Evolutionary conservation across 2,113 vertebrate species (phyloP).

Genomic region (Siniperca chuatsi): DNA sequence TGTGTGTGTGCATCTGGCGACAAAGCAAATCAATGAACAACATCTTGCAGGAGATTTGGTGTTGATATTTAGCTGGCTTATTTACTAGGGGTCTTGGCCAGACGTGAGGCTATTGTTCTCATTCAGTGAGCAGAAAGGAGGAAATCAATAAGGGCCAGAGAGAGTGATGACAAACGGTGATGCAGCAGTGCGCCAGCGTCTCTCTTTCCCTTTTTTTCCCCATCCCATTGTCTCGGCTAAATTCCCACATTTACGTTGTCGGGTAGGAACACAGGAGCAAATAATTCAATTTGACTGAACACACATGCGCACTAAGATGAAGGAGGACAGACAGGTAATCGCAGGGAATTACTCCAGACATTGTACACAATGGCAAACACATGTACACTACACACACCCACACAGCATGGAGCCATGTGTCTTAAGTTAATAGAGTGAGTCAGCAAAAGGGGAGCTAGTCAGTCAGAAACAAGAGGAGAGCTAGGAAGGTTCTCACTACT

Average conservation of each 20-base stretch:
- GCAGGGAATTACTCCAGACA: conserved; percentile 10
- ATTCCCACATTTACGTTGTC: conserved; percentile 6
- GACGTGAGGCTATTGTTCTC: conserved; percentile 65
- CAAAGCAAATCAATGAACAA: conserved; percentile 72
- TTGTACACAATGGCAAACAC: conserved; percentile 43
- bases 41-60: conserved; percentile 61
- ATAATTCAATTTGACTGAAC: not conserved
- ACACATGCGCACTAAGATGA: not conserved
- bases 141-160: conserved; percentile 63
- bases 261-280: not conserved
- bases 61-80: conserved; percentile 65
- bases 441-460: conserved; percentile 61
- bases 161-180: conserved; percentile 44
- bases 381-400: conserved; percentile 54
- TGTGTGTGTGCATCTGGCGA: conserved; percentile 37
- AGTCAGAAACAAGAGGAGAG: conserved; percentile 41
- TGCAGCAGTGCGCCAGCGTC: conserved; percentile 10
- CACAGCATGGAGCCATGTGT: conserved; percentile 55
- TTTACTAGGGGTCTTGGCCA: conserved; percentile 55
- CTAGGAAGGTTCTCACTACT: conserved; percentile 8
- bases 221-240: not conserved
- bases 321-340: not conserved
- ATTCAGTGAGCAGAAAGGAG: conserved; percentile 33
- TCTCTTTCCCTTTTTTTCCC: not conserved
- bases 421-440: conserved; percentile 72